phyloP scores from a whole-genome alignment of 2,888 invertebrate species.

The Xylota segnis region DNA sequence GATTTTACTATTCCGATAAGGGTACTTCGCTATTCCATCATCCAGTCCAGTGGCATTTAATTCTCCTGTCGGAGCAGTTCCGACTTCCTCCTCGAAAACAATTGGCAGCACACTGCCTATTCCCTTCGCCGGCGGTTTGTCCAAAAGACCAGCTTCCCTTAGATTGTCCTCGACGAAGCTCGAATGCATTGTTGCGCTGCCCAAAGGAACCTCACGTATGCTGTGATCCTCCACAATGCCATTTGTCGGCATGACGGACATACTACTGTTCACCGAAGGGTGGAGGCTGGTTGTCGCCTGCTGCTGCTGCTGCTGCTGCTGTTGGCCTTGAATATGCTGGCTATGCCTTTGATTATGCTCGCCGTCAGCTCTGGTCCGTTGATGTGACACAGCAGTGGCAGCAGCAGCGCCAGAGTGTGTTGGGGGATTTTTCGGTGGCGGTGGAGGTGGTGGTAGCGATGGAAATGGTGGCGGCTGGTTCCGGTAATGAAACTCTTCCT shows the following conservation, averaged over 20 bases:
- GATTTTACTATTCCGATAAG: conserved; percentile 81
- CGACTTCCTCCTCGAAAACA: conserved; percentile 79
- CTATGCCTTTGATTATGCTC: conserved; percentile 78
- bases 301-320: conserved; percentile 68
- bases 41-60: conserved; percentile 47
- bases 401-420: background rate
- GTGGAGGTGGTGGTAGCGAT: conserved; percentile 67
- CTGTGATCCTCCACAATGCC: conserved; percentile 55
- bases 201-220: conserved; percentile 79
- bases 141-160: conserved; percentile 79
- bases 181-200: conserved; percentile 74
- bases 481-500: conserved; percentile 69
- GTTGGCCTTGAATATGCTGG: conserved; percentile 70
- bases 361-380: conserved; percentile 81
- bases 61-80: conserved; percentile 23
- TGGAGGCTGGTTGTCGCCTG: conserved; percentile 28
- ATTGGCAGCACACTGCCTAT: conserved; percentile 77
- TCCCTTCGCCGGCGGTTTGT: conserved; percentile 55
- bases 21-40: conserved; percentile 79
- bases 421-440: conserved; percentile 77
- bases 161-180: conserved; percentile 79
- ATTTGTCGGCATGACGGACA: conserved; percentile 33
- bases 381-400: conserved; percentile 63
- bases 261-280: conserved; percentile 19
- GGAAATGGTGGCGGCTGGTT: conserved; percentile 37